Percentiles rank a stretch among this genome's conserved stretches.
phyloP scores from a whole-genome alignment of 2,797 vertebrate genomes.

The Podargus strigoides region DNA sequence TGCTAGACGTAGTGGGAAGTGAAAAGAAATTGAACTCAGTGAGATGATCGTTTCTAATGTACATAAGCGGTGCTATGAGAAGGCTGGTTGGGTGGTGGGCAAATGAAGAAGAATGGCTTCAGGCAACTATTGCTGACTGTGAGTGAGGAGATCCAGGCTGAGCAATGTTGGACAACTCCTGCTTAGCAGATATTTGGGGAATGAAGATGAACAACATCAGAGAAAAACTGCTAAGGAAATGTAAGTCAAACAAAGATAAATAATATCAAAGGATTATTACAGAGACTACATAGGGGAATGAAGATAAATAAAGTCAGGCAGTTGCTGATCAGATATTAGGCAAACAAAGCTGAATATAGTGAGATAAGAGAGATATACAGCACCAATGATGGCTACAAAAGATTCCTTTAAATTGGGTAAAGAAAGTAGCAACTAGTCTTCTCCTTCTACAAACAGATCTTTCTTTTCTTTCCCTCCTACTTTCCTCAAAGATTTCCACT shows the following conservation, averaged over 20 bases:
- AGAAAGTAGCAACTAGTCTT: background rate
- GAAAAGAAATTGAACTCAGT: background rate
- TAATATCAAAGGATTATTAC: conserved; percentile 25
- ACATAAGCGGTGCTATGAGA: background rate
- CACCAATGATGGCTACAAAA: background rate
- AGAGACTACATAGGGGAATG: background rate
- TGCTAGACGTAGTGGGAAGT: background rate
- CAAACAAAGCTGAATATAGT: conserved; percentile 29
- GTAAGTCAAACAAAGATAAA: conserved; percentile 64
- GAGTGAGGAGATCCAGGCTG: background rate
- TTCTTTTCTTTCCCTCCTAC: background rate
- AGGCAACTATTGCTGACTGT: background rate
- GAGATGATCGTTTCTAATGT: background rate
- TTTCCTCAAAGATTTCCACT: background rate
- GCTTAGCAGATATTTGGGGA: background rate
- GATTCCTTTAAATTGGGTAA: background rate
- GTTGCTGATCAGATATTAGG: background rate
- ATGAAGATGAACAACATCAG: conserved; percentile 33
- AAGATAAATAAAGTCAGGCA: conserved; percentile 46
- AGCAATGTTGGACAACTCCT: conserved; percentile 23
- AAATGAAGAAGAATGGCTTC: conserved; percentile 55
- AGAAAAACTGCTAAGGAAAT: conserved; percentile 47
- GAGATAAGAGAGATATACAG: background rate
- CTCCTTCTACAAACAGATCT: background rate
- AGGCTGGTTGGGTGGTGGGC: background rate